These are phyloP conservation scores for Melanaphis sacchari DNA, from an alignment of 1,140 invertebrate genomes.

Conservation along the genomic window DNA sequence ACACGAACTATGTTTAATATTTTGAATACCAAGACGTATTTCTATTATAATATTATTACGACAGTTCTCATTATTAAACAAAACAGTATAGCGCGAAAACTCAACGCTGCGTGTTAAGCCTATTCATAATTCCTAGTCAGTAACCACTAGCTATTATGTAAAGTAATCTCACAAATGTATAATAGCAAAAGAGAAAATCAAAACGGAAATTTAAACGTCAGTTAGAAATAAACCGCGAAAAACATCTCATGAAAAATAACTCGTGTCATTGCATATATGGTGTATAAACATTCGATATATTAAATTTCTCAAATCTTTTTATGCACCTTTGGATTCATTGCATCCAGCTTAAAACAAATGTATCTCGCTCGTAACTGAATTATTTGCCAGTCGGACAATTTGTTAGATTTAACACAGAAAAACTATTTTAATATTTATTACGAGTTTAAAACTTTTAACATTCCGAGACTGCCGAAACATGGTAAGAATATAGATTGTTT, in stretches of 20 bases:
- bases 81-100: neutral
- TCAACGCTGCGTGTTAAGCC: neutral
- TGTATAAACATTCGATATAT: neutral
- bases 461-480: neutral
- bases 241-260: neutral
- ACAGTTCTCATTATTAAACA: conserved; percentile 8
- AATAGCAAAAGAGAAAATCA: conserved; percentile 6
- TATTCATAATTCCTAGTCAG: neutral
- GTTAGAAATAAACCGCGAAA: neutral
- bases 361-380: neutral
- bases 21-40: neutral
- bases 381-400: neutral
- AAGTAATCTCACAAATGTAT: neutral
- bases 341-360: neutral
- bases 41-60: neutral
- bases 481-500: conserved; percentile 4
- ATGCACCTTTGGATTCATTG: neutral
- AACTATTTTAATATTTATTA: conserved; percentile 13
- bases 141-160: neutral
- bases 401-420: neutral
- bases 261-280: neutral
- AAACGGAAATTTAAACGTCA: conserved; percentile 33
- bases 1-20: conserved; percentile 18
- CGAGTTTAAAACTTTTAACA: neutral
- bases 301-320: neutral